Percentiles rank a stretch among this genome's conserved stretches.
phyloP scores from a whole-genome alignment of 37 sponge, comb jelly and placozoan genomes.

The Hormiphora californensis region DNA sequence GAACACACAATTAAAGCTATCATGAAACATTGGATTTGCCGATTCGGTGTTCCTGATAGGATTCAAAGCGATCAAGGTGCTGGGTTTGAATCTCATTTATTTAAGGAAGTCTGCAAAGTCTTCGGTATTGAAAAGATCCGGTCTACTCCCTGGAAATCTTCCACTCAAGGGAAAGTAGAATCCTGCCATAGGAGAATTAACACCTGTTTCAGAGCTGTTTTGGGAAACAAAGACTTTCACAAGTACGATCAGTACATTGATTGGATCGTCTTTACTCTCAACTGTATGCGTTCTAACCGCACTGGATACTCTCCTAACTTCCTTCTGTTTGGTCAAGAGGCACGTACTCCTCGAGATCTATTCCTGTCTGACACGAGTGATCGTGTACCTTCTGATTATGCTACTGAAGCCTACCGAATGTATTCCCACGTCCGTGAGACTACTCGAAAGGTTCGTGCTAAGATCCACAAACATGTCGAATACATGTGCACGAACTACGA shows the following conservation, averaged over 20 bases:
- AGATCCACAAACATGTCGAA: background rate
- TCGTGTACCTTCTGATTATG: background rate
- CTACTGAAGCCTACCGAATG: background rate
- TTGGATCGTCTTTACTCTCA: conserved; percentile 4
- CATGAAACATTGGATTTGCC: conserved; percentile 6
- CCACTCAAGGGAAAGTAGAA: conserved; percentile 37
- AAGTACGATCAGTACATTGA: conserved; percentile 28
- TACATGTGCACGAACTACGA: background rate
- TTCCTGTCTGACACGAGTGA: background rate
- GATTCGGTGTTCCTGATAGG: background rate
- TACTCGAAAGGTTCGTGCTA: background rate
- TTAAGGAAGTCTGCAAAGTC: background rate
- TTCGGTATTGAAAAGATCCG: conserved; percentile 10
- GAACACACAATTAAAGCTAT: background rate
- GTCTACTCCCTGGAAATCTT: background rate
- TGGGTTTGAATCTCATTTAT: background rate
- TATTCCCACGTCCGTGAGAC: background rate
- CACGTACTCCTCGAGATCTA: background rate
- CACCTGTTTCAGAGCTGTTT: background rate
- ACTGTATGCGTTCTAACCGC: background rate
- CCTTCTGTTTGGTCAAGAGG: conserved; percentile 18
- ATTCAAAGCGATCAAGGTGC: conserved; percentile 1
- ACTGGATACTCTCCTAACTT: conserved; percentile 18
- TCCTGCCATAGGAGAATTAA: background rate
- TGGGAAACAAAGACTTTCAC: conserved; percentile 11